A percentile compares a stretch with the other conserved stretches of the same genome.
These are phyloP conservation scores for Drosophila basisetae DNA, from an alignment of 2,888 invertebrate species.

Conservation along the genomic window DNA sequence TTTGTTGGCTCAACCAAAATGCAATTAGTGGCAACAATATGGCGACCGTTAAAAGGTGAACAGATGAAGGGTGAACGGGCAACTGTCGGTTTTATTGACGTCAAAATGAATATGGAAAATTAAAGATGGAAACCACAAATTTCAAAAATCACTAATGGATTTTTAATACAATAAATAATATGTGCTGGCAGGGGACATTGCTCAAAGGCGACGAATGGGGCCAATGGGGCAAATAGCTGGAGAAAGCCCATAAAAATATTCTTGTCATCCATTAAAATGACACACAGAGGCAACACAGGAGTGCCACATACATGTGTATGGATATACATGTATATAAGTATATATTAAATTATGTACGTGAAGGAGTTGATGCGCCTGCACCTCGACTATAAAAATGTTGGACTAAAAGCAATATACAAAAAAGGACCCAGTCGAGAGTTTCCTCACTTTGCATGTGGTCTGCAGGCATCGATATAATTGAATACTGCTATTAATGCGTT, in stretches of 20 bases:
- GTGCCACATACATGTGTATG: background rate
- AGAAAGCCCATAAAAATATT: slow-evolving; percentile 33
- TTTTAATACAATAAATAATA: slow-evolving; percentile 81
- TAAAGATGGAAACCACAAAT: slow-evolving; percentile 81
- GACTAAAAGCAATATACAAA: slow-evolving; percentile 40
- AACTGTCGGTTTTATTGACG: slow-evolving; percentile 67
- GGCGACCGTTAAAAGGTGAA: slow-evolving; percentile 30
- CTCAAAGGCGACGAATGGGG: slow-evolving; percentile 13
- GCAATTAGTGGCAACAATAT: slow-evolving; percentile 77
- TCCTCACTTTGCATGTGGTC: slow-evolving; percentile 9
- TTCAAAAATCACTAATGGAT: slow-evolving; percentile 81
- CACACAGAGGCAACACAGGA: slow-evolving; percentile 26
- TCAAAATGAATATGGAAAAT: slow-evolving; percentile 77
- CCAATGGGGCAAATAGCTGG: background rate
- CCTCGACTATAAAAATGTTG: slow-evolving; percentile 25
- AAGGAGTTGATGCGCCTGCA: slow-evolving; percentile 34
- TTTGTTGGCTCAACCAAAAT: slow-evolving; percentile 66
- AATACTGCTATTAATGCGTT: slow-evolving; percentile 73
- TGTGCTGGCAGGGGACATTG: slow-evolving; percentile 30
- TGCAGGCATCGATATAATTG: slow-evolving; percentile 66
- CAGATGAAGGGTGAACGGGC: background rate
- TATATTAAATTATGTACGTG: background rate
- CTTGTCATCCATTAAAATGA: slow-evolving; percentile 73
- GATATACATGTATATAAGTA: background rate
- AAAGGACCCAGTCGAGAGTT: slow-evolving; percentile 6